Base-by-base conservation (phyloP, 2,888 invertebrate species). In the Crocallis elinguaria region DNA sequence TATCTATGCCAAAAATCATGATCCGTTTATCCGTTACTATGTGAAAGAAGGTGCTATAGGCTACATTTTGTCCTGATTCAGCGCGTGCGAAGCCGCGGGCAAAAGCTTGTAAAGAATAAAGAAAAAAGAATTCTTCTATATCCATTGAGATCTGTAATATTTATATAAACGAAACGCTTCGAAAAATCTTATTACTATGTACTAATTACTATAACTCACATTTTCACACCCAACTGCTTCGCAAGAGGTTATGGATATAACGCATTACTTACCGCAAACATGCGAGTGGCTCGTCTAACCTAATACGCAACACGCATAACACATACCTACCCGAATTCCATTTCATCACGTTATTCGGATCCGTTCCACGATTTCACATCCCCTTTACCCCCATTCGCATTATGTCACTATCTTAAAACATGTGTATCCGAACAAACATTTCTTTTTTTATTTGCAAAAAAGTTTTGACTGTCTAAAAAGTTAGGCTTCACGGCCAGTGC, bases 341-440 rank as follows among this genome's bases (percentile, higher is more conserved):
- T 62, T 61, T 58, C 56, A 51, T 61, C 50, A 36, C 45, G 55
- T 58, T 58, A 61, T 53, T 58, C 48, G 50, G 51, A 54, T 54
- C 42, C 46, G 53, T 53, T 56, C 56, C 42, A 51, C 52, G 52
- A 56, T 56, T 56, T 58, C 42, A 46, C 57, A 56, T 42, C 51
- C 51, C 42, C 49, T 54, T 56, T 57, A 51, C 53, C 45, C 23
- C 29, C 25, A n/a, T 46, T 42, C 53, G 51, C 46, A 46, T 57
- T 56, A 58, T 58, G 45, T 41, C 45, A 49, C 55, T 55, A 55
- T 57, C 53, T 25, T 49, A 54, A 52, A 58, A 60, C 58, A 58
- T 36, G 58, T 56, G 57, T 58, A 52, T 50, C 51, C 58, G 53
- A 53, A 60, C 52, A 41, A 35, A 41, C 1, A 3, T 45, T 39